Percentiles rank a stretch among this genome's conserved stretches.
These are phyloP conservation scores for Rhea pennata DNA, from an alignment of 2,113 vertebrate genomes.

Conservation along the genomic window DNA sequence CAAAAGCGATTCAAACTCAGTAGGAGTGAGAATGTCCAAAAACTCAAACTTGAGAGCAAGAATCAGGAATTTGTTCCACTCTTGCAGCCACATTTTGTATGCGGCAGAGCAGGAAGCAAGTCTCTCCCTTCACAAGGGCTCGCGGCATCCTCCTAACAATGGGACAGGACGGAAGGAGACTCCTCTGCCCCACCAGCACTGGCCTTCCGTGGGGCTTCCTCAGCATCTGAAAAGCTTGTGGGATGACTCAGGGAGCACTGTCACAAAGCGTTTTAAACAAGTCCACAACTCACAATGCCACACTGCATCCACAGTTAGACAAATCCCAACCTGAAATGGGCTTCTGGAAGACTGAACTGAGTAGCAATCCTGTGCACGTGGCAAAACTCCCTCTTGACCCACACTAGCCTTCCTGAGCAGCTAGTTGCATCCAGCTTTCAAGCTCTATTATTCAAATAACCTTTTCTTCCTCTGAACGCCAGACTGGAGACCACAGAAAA, in stretches of 20 bases:
- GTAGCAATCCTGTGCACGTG: not conserved
- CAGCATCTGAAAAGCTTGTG: not conserved
- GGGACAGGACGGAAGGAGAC: conserved; percentile 22
- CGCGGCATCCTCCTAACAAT: not conserved
- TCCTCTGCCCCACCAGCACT: not conserved
- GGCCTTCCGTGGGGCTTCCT: not conserved
- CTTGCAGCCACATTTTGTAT: not conserved
- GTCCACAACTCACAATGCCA: not conserved
- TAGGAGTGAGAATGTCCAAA: not conserved
- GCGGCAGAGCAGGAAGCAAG: not conserved
- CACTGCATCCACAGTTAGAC: accelerated
- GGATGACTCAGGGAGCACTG: not conserved
- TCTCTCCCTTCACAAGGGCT: not conserved
- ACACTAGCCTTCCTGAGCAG: not conserved
- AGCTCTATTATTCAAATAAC: not conserved
- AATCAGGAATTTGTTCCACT: not conserved
- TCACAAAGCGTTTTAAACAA: not conserved
- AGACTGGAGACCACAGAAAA: not conserved
- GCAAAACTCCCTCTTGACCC: not conserved
- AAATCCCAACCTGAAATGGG: accelerated
- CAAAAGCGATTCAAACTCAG: not conserved
- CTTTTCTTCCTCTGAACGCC: not conserved
- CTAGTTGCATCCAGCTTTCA: not conserved
- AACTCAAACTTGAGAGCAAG: not conserved
- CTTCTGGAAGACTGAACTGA: not conserved